A percentile compares a stretch with the other conserved stretches of the same genome.
These are phyloP conservation scores for Scaptomyza polygonia DNA, from an alignment of 2,888 invertebrate species.

Conservation along the genomic window DNA sequence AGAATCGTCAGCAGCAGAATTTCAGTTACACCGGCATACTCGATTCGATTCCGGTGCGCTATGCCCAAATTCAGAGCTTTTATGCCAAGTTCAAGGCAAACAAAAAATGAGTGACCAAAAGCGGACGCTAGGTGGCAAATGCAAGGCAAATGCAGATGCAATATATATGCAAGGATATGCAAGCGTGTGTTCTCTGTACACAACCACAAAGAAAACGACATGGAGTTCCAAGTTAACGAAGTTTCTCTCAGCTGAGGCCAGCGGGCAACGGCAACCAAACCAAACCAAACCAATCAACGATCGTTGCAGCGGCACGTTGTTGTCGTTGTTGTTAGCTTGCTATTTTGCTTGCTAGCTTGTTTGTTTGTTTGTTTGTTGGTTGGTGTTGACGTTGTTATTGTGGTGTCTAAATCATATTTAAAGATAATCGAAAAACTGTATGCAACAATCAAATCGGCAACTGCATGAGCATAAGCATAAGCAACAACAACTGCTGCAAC, in stretches of 20 bases:
- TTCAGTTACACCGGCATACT: constrained; percentile 92
- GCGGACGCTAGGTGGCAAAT: constrained; percentile 69
- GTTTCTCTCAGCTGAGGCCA: constrained; percentile 60
- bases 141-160: constrained; percentile 71
- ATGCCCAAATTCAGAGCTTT: constrained; percentile 93
- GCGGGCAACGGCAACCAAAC: constrained; percentile 39
- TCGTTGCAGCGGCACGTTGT: constrained; percentile 39
- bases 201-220: constrained; percentile 65
- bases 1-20: constrained; percentile 84
- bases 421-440: constrained; percentile 4
- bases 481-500: constrained; percentile 29
- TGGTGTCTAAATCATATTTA: constrained; percentile 16
- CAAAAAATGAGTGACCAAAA: constrained; percentile 82
- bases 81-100: constrained; percentile 93
- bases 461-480: constrained; percentile 17
- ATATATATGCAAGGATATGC: constrained; percentile 68
- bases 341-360: constrained; percentile 2
- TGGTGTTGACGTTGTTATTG: constrained; percentile 13
- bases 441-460: constrained; percentile 30
- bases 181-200: constrained; percentile 71
- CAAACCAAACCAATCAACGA: constrained; percentile 42
- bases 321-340: constrained; percentile 17
- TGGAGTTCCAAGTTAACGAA: constrained; percentile 74
- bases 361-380: constrained; percentile 1
- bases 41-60: constrained; percentile 91